phyloP scores from a whole-genome alignment of 2,888 invertebrate species.

The Chalcis sispes region DNA sequence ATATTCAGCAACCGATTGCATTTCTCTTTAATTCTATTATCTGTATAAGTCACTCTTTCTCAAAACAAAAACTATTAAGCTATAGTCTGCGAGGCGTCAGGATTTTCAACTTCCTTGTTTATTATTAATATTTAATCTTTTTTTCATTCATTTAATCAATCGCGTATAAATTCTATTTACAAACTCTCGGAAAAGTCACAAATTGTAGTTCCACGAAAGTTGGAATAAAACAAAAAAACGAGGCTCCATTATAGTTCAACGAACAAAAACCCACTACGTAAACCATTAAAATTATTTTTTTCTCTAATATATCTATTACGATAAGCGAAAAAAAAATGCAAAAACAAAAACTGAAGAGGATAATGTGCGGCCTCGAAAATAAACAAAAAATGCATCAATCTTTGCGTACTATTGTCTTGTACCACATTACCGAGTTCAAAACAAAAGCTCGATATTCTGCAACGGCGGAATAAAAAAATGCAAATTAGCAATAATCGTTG shows the following conservation, averaged over 20 bases:
- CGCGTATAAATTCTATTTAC: slow-evolving; percentile 43
- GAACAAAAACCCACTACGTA: slow-evolving; percentile 18
- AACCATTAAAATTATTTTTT: slow-evolving; percentile 35
- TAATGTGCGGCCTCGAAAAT: slow-evolving; percentile 15
- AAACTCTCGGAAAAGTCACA: slow-evolving; percentile 34
- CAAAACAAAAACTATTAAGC: slow-evolving; percentile 44
- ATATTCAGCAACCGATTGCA: slow-evolving; percentile 17
- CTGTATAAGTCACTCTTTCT: slow-evolving; percentile 28
- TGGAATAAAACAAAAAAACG: slow-evolving; percentile 47
- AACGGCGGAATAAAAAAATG: slow-evolving; percentile 43
- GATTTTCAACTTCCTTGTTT: slow-evolving; percentile 41
- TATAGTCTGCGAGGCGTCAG: slow-evolving; percentile 54
- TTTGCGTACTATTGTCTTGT: slow-evolving; percentile 1
- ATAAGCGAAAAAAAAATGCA: slow-evolving; percentile 45
- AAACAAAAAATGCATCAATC: slow-evolving; percentile 47
- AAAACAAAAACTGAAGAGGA: slow-evolving; percentile 38
- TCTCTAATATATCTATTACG: background rate
- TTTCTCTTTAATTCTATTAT: slow-evolving; percentile 21
- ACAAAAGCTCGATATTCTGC: slow-evolving; percentile 23
- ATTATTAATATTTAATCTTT: no score
- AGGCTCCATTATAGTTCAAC: slow-evolving; percentile 31
- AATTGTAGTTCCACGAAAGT: slow-evolving; percentile 41
- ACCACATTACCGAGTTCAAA: slow-evolving; percentile 5
- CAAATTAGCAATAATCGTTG: slow-evolving; percentile 40
- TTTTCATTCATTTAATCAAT: slow-evolving; percentile 27